Conservation (phyloP, 1,140 invertebrate species). For the Zaprionus vittiger region DNA sequence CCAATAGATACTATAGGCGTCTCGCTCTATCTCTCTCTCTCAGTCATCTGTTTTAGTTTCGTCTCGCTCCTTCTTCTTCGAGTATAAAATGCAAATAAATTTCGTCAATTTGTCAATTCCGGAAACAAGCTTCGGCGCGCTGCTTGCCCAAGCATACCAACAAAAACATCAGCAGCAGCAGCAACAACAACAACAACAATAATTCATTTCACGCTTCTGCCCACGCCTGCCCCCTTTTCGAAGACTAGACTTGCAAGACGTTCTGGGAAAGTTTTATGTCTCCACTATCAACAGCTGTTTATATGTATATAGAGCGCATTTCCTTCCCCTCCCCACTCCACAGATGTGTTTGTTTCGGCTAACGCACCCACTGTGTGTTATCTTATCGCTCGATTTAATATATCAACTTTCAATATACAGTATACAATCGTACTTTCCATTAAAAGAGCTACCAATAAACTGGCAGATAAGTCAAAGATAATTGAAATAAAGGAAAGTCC, state of each 20-base stretch:
- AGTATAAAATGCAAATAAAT: constrained; percentile 54
- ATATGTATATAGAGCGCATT: constrained; percentile 4
- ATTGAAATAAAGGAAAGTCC: constrained; percentile 9
- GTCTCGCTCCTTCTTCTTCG: constrained; percentile 6
- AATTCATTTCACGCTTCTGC: constrained; percentile 55
- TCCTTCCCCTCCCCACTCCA: background rate
- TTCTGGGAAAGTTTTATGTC: constrained; percentile 41
- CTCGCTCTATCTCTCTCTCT: constrained; percentile 41
- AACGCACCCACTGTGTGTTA: constrained; percentile 8
- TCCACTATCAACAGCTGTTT: constrained; percentile 16
- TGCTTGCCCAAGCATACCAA: constrained; percentile 42
- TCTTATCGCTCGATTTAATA: constrained; percentile 28
- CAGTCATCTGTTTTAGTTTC: constrained; percentile 6
- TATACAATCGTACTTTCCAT: constrained; percentile 9
- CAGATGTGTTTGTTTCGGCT: constrained; percentile 30
- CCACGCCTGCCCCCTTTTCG: constrained; percentile 11
- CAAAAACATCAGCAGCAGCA: constrained; percentile 28
- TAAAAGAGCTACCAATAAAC: background rate
- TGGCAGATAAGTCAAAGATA: constrained; percentile 2
- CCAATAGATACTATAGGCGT: constrained; percentile 21
- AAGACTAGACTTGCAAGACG: constrained; percentile 17
- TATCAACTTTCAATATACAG: constrained; percentile 27
- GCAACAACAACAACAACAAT: constrained; percentile 32
- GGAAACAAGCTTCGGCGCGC: constrained; percentile 58
- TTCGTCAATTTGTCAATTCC: constrained; percentile 65